Conservation (phyloP, 2,113 vertebrate genomes). For the Peromyscus californicus region DNA sequence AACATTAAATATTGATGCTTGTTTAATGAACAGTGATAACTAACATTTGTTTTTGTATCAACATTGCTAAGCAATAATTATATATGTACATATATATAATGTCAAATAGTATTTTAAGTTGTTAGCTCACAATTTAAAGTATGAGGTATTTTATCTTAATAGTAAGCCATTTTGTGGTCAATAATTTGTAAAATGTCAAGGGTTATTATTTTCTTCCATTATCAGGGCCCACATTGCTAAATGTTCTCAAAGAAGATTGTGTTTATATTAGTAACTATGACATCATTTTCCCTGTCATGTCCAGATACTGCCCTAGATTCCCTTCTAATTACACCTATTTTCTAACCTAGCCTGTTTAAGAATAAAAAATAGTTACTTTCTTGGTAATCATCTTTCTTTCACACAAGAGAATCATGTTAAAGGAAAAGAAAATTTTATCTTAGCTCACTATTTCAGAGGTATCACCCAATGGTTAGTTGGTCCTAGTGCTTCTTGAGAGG, state of each 20-base stretch:
- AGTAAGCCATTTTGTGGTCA: background rate
- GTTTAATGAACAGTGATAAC: background rate
- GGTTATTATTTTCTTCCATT: background rate
- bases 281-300: background rate
- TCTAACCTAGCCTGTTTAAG: background rate
- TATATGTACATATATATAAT: background rate
- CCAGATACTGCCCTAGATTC: background rate
- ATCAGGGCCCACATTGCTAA: background rate
- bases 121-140: background rate
- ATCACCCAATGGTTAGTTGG: background rate
- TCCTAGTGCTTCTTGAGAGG: background rate
- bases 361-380: background rate
- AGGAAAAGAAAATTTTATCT: background rate
- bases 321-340: background rate
- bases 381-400: background rate
- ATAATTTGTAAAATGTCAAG: background rate
- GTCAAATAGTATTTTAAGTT: background rate
- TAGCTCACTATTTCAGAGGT: background rate
- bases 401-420: background rate
- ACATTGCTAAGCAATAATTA: background rate
- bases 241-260: background rate
- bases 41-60: background rate
- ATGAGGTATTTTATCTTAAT: background rate
- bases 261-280: background rate
- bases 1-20: conserved; percentile 43